Percentiles rank a stretch among this genome's conserved stretches.
These are phyloP conservation scores for Leucophora obtusa DNA, from an alignment of 2,888 invertebrate genomes.

Conservation along the genomic window DNA sequence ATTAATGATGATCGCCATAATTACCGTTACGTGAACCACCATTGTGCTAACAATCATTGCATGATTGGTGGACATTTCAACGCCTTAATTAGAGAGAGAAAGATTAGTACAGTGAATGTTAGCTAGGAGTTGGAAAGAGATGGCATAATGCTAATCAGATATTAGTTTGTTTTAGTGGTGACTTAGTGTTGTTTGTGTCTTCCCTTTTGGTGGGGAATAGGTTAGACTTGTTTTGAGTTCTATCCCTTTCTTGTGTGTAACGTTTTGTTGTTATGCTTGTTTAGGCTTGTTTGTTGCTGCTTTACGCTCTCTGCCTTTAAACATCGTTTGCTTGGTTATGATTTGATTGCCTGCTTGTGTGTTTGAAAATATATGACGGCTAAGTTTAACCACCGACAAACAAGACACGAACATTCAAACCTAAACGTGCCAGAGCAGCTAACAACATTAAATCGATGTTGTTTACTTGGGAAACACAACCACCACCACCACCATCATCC, in stretches of 20 bases:
- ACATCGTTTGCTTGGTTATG: conserved; percentile 68
- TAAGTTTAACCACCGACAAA: conserved; percentile 76
- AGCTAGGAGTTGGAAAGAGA: conserved; percentile 57
- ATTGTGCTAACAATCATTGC: conserved; percentile 70
- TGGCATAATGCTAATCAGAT: neutral
- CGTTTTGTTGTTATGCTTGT: conserved; percentile 45
- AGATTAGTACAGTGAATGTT: conserved; percentile 16
- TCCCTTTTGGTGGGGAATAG: neutral
- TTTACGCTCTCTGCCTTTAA: conserved; percentile 41
- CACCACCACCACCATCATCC: conserved; percentile 42
- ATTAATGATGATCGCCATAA: conserved; percentile 77
- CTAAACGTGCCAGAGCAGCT: conserved; percentile 61
- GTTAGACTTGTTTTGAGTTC: neutral
- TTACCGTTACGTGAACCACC: conserved; percentile 77
- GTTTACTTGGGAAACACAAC: conserved; percentile 21
- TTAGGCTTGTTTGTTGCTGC: conserved; percentile 56
- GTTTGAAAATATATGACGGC: conserved; percentile 34
- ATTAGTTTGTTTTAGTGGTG: neutral
- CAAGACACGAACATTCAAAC: conserved; percentile 70
- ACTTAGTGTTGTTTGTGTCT: conserved; percentile 18
- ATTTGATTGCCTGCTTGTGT: conserved; percentile 69
- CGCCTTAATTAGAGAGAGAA: conserved; percentile 47
- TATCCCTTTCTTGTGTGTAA: conserved; percentile 2
- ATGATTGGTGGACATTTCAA: conserved; percentile 70
- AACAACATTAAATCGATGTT: conserved; percentile 51